These are phyloP conservation scores for Cladopsammia gracilis DNA, from an alignment of 64 coral and sea anemone species.

Conservation along the genomic window DNA sequence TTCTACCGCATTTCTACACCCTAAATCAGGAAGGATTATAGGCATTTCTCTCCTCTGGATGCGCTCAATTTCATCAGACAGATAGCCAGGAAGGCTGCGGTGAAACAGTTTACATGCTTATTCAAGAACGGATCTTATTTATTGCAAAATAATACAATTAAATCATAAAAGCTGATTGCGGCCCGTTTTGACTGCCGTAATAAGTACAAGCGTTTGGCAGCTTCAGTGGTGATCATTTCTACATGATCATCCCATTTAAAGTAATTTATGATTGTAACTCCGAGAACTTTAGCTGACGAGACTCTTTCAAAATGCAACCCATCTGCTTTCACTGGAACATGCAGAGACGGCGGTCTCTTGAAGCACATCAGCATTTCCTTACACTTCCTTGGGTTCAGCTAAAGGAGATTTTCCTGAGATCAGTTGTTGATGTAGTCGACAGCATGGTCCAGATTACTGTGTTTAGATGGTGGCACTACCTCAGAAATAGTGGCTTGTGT, in stretches of 20 bases:
- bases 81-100: slow-evolving; percentile 15
- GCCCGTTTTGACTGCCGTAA: slow-evolving; percentile 60
- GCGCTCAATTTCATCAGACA: slow-evolving; percentile 31
- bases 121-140: slow-evolving; percentile 11
- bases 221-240: slow-evolving; percentile 21
- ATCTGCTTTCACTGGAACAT: background rate
- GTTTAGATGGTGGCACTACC: slow-evolving; percentile 23
- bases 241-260: slow-evolving; percentile 38
- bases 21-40: background rate
- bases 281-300: background rate
- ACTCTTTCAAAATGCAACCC: slow-evolving; percentile 45
- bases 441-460: slow-evolving; percentile 25
- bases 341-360: background rate
- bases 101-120: background rate
- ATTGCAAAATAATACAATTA: background rate
- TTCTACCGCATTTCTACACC: background rate
- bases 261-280: background rate
- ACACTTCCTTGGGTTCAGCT: slow-evolving; percentile 49
- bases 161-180: background rate
- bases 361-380: slow-evolving; percentile 37
- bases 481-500: slow-evolving; percentile 23
- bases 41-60: slow-evolving; percentile 17
- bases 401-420: slow-evolving; percentile 39
- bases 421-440: slow-evolving; percentile 59
- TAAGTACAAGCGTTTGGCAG: slow-evolving; percentile 65